Evolutionary conservation across 2,113 vertebrate species (phyloP).

Genomic region (Lycaon pictus): DNA sequence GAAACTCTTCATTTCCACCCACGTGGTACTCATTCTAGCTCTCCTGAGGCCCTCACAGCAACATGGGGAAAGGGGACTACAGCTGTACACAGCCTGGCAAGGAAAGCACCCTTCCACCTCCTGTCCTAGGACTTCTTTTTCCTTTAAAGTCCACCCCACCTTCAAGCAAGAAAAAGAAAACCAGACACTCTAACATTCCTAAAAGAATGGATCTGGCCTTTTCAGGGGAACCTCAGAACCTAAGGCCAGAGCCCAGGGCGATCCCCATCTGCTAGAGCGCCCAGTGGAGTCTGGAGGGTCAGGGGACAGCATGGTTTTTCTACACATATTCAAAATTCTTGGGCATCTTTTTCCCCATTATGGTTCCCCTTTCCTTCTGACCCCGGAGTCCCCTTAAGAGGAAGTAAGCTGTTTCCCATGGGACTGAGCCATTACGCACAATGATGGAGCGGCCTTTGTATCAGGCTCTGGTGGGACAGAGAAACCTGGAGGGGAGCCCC

Average conservation of each 20-base stretch:
- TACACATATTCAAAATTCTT: background rate
- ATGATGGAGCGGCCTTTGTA: background rate
- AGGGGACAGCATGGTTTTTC: background rate
- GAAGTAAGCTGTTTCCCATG: background rate
- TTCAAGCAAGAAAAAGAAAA: conserved; percentile 17
- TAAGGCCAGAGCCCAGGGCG: background rate
- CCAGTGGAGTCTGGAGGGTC: fast-evolving
- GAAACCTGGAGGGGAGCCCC: background rate
- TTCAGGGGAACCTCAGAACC: background rate
- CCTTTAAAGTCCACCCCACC: background rate
- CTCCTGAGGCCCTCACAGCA: fast-evolving
- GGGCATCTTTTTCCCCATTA: background rate
- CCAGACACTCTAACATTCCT: background rate
- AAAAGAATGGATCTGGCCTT: background rate
- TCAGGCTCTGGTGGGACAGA: background rate
- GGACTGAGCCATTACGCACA: background rate
- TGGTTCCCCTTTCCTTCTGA: background rate
- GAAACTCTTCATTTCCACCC: background rate
- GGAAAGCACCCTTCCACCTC: background rate
- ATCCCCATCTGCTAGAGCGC: fast-evolving
- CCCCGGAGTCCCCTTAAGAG: background rate
- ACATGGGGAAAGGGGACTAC: background rate
- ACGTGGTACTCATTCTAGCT: background rate
- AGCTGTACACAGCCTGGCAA: too few relatives aligned
- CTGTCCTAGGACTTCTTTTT: background rate